phyloP scores from a whole-genome alignment of 2,797 vertebrate genomes.

The Malurus splendens region DNA sequence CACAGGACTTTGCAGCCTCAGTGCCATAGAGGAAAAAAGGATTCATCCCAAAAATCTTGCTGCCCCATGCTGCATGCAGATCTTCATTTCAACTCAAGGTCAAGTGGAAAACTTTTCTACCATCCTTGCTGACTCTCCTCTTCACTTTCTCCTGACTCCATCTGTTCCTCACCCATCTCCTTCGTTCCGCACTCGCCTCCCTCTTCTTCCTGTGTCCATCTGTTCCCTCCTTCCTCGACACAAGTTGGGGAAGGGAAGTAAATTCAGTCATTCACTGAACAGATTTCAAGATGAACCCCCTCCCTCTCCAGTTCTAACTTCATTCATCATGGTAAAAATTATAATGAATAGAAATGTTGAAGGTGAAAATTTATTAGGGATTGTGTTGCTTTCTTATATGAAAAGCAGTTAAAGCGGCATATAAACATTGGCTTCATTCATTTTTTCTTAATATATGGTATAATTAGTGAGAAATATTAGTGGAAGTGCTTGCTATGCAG shows the following conservation, averaged over 20 bases:
- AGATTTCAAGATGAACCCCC: constrained; percentile 58
- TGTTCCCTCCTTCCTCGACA: constrained; percentile 57
- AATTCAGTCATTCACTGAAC: constrained; percentile 62
- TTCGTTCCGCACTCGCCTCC: constrained; percentile 51
- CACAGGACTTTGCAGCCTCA: accelerated
- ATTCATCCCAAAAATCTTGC: background rate
- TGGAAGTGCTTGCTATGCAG: constrained; percentile 51
- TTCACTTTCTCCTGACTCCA: constrained; percentile 41
- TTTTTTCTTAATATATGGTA: constrained; percentile 56
- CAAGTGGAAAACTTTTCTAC: constrained; percentile 47
- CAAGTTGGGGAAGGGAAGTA: constrained; percentile 45
- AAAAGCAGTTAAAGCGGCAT: constrained; percentile 49
- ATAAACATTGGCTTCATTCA: constrained; percentile 60
- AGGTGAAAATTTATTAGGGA: constrained; percentile 59
- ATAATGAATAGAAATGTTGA: constrained; percentile 62
- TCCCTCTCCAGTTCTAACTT: constrained; percentile 44
- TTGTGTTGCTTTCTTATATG: constrained; percentile 49
- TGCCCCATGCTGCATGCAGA: background rate
- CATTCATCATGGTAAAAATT: constrained; percentile 60
- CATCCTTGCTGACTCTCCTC: constrained; percentile 43
- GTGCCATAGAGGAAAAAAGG: background rate
- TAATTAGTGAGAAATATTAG: constrained; percentile 58
- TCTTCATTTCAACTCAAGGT: constrained; percentile 42
- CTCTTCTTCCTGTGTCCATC: constrained; percentile 63
- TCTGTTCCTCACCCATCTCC: constrained; percentile 55